Conservation (phyloP, 37 sponge, comb jelly and placozoan genomes). For the Haliclona indistincta region DNA sequence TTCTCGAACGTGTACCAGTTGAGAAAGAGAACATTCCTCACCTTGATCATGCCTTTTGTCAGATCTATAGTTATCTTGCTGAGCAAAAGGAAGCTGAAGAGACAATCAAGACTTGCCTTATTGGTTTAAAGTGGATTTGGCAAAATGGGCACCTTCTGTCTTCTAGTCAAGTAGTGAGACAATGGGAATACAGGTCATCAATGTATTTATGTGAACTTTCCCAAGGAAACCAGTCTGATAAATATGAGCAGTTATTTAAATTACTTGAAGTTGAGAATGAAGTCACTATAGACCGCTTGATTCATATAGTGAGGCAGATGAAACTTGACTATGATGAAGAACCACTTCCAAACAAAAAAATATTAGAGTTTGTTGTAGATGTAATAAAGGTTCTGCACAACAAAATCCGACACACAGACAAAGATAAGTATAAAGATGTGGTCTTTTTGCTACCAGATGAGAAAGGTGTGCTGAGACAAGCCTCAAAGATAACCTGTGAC, state of each 20-base stretch:
- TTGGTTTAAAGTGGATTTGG: constrained; percentile 42
- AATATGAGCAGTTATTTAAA: constrained; percentile 25
- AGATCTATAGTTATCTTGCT: constrained; percentile 19
- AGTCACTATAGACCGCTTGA: not conserved
- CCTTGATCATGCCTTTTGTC: constrained; percentile 3
- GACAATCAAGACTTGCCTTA: constrained; percentile 1
- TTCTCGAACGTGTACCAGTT: not conserved
- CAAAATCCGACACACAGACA: no score
- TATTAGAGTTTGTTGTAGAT: constrained; percentile 2
- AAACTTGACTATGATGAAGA: not conserved
- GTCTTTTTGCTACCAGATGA: constrained; percentile 49
- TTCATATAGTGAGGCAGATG: constrained; percentile 5
- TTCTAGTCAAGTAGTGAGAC: constrained; percentile 11
- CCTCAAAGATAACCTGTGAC: constrained; percentile 33
- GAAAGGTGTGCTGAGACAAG: constrained; percentile 30
- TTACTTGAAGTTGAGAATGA: constrained; percentile 25
- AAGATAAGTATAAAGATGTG: not conserved
- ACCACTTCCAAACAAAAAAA: constrained; percentile 2
- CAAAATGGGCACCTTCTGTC: constrained; percentile 27
- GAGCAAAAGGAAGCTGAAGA: not conserved
- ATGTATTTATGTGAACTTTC: constrained; percentile 38
- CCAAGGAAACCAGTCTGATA: not conserved
- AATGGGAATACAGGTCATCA: no score
- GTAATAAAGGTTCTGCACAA: constrained; percentile 1
- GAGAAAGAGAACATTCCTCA: not conserved